These are phyloP conservation scores for Bhutanitis thaidina DNA, from an alignment of 2,888 invertebrate species.

Conservation along the genomic window DNA sequence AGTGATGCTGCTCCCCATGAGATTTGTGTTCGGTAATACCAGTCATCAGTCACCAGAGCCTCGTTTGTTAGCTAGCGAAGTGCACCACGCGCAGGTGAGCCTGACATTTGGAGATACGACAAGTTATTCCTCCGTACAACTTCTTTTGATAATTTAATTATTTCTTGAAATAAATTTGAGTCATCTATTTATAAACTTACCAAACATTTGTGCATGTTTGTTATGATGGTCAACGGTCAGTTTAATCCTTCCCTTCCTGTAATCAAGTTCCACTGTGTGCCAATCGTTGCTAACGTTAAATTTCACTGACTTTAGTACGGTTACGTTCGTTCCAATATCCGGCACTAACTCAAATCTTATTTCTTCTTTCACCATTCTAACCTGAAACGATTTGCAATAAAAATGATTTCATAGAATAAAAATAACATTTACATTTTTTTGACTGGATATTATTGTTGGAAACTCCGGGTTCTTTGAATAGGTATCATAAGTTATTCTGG, in stretches of 20 bases:
- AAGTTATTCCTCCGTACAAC: too few relatives aligned
- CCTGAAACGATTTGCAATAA: constrained; percentile 53
- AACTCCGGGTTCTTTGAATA: too few relatives aligned
- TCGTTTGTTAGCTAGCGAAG: too few relatives aligned
- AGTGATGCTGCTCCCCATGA: too few relatives aligned
- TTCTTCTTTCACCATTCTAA: constrained; percentile 90
- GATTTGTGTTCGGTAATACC: too few relatives aligned
- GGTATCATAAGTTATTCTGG: too few relatives aligned
- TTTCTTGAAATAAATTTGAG: neutral
- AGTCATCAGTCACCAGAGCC: too few relatives aligned
- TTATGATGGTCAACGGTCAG: constrained; percentile 88
- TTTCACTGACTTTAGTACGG: constrained; percentile 89
- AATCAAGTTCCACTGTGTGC: constrained; percentile 90
- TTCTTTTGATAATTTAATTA: neutral
- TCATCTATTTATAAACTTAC: constrained; percentile 43
- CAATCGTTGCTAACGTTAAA: constrained; percentile 89
- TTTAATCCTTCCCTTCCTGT: constrained; percentile 85
- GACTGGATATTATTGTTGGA: too few relatives aligned
- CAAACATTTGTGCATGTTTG: constrained; percentile 84
- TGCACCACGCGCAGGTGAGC: too few relatives aligned
- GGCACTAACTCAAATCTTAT: constrained; percentile 90
- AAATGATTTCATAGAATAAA: neutral
- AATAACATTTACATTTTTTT: neutral
- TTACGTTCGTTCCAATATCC: constrained; percentile 87
- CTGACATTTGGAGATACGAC: too few relatives aligned